Percentiles rank a stretch among this genome's conserved stretches.
These are phyloP conservation scores for Geotrupes spiniger DNA, from an alignment of 2,888 invertebrate species.

Conservation along the genomic window DNA sequence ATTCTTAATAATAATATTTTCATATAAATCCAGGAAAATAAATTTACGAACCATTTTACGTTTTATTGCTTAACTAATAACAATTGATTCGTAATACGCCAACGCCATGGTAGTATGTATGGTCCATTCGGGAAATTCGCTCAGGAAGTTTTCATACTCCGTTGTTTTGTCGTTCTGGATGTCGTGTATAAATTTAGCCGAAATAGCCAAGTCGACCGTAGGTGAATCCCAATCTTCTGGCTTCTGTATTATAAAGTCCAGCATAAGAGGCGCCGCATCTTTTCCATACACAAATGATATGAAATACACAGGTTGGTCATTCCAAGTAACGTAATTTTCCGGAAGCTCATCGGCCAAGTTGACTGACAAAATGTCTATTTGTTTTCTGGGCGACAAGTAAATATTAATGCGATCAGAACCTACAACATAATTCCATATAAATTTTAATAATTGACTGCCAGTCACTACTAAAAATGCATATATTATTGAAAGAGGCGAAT, in stretches of 20 bases:
- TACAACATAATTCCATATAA: too few relatives aligned
- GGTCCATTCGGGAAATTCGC: constrained; percentile 55
- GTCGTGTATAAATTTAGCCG: constrained; percentile 53
- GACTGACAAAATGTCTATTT: constrained; percentile 54
- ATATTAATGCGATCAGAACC: constrained; percentile 65
- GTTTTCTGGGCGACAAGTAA: constrained; percentile 57
- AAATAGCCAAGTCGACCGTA: constrained; percentile 46
- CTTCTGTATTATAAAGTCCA: constrained; percentile 38
- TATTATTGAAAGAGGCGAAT: too few relatives aligned
- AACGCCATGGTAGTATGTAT: constrained; percentile 49
- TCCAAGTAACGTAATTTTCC: constrained; percentile 27
- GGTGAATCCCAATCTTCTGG: constrained; percentile 33
- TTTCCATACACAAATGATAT: constrained; percentile 39
- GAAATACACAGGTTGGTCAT: constrained; percentile 37
- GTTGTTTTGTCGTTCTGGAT: constrained; percentile 46
- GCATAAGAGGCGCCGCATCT: constrained; percentile 32
- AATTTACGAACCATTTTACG: too few relatives aligned
- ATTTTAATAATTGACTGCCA: not conserved
- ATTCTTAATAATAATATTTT: too few relatives aligned
- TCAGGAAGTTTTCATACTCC: constrained; percentile 49
- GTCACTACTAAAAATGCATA: not conserved
- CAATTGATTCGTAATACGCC: constrained; percentile 47
- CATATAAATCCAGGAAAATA: too few relatives aligned
- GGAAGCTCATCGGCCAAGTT: constrained; percentile 50
- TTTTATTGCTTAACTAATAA: too few relatives aligned